A percentile compares a stretch with the other conserved stretches of the same genome.
These are phyloP conservation scores for Adela reaumurella DNA, from an alignment of 2,888 invertebrate species.

Conservation along the genomic window DNA sequence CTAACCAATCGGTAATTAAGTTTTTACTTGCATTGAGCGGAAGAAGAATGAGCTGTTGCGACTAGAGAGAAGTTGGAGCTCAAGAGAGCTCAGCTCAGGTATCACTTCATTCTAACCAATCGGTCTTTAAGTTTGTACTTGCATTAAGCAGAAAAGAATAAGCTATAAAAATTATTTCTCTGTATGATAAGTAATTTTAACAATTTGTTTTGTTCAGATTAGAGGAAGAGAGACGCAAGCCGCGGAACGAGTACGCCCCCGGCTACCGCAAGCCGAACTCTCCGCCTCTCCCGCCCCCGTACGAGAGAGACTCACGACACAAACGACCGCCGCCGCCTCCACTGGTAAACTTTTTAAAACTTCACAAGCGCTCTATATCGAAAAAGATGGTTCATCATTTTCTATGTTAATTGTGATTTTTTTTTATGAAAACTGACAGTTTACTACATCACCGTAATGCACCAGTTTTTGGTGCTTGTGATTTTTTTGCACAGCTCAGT, in stretches of 20 bases:
- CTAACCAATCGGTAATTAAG: too few relatives aligned
- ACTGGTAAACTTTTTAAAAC: too few relatives aligned
- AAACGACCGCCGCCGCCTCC: constrained; percentile 37
- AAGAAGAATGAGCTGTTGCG: constrained; percentile 83
- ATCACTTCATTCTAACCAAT: too few relatives aligned
- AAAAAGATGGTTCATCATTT: too few relatives aligned
- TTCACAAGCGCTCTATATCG: too few relatives aligned
- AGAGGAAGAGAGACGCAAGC: constrained; percentile 60
- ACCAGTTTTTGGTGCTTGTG: too few relatives aligned
- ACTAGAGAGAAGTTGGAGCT: constrained; percentile 82
- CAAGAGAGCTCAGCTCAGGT: constrained; percentile 75
- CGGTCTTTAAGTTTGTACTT: too few relatives aligned
- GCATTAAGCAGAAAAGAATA: constrained; percentile 83
- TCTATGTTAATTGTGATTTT: too few relatives aligned
- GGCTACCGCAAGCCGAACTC: constrained; percentile 35
- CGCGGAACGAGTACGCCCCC: constrained; percentile 35
- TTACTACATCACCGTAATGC: too few relatives aligned
- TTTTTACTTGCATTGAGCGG: constrained; percentile 82
- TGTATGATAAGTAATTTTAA: background rate
- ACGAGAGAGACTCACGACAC: constrained; percentile 39
- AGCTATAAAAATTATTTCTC: constrained; percentile 47
- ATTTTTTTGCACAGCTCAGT: too few relatives aligned
- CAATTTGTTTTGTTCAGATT: too few relatives aligned
- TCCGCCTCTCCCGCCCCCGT: constrained; percentile 16
- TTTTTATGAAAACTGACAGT: too few relatives aligned